phyloP scores from a whole-genome alignment of 2,113 vertebrate genomes.

The Beaufortia kweichowensis region DNA sequence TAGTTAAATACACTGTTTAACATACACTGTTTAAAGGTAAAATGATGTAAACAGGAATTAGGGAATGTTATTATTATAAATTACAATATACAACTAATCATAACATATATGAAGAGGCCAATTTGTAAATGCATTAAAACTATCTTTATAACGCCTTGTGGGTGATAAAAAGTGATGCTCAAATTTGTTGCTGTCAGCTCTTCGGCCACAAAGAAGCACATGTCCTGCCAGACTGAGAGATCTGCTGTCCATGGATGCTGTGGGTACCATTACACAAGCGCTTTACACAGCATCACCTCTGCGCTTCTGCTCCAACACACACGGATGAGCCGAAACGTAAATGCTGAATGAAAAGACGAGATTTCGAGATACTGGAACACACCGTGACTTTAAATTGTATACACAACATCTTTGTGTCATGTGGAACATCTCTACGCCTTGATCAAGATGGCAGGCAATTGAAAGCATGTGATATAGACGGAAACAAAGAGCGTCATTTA shows the following conservation, averaged over 20 bases:
- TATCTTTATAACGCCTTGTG: too few relatives aligned
- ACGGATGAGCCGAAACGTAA: slow-evolving; percentile 7
- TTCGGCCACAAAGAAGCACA: slow-evolving; percentile 32
- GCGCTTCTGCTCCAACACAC: not conserved
- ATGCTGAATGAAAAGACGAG: not conserved
- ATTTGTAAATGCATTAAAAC: not conserved
- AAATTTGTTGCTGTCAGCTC: not conserved
- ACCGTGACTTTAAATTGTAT: not conserved
- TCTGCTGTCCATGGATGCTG: slow-evolving; percentile 12
- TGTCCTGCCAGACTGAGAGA: slow-evolving; percentile 39
- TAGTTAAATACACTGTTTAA: too few relatives aligned
- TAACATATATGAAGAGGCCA: too few relatives aligned
- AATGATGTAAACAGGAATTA: too few relatives aligned
- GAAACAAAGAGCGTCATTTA: slow-evolving; percentile 24
- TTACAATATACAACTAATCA: too few relatives aligned
- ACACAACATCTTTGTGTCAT: slow-evolving; percentile 1
- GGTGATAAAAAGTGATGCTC: not conserved
- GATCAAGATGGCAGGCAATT: slow-evolving; percentile 54
- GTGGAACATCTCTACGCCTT: slow-evolving; percentile 23
- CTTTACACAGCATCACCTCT: slow-evolving; percentile 2
- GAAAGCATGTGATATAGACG: slow-evolving; percentile 29
- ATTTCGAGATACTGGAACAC: not conserved
- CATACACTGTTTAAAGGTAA: too few relatives aligned
- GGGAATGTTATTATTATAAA: too few relatives aligned
- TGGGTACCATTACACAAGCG: slow-evolving; percentile 21